Evolutionary conservation across 2,113 vertebrate species (phyloP), one percentile per base, ranked within the genome.

Genomic region (Microcebus lehilahytsara): DNA sequence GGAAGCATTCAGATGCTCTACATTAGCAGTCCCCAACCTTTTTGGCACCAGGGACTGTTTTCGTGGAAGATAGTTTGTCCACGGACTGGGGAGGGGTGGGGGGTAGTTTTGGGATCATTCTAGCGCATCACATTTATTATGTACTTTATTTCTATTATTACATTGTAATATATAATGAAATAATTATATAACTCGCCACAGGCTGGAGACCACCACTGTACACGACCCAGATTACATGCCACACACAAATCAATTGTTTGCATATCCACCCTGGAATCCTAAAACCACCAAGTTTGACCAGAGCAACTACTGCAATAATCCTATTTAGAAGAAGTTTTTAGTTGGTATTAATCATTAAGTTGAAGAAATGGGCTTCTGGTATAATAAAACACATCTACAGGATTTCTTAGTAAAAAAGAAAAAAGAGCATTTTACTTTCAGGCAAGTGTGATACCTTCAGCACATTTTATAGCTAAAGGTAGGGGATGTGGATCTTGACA

Each of bases 151-250:
- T 56, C 53, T 56, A 56, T 19, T 56, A 53, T 53, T 49, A 49
- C 49, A 49, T 49, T 19, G 16, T 56, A 56, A 56, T 56, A 19
- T 56, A 56, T 56, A 56, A 56, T 6, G 17, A 56, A 56, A 56
- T 56, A 56, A 56, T 56, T 19, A 56, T 19, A 19, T 16, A 56
- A 56, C 53, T 19, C 5, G 16, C 53, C 17, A 17, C 5, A 56
- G 56, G 56, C 20, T 58, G 56, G 56, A 22, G 56, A 22, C 56
- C 56, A 58, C 56, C 1, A 8, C 56, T 58, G 19, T 1, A 0
- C 6, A 0, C 2, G 34, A 9, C n/a, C 16, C 19, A 23, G 53
- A 58, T 49, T 1, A 40, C 27, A 13, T 0, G 1, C 2, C 10
- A 12, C 17, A 58, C 37, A 51, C 71, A 72, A 9, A 14, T n/a